These are phyloP conservation scores for Botia almorhae DNA, from an alignment of 2,797 vertebrate genomes.

Conservation along the genomic window DNA sequence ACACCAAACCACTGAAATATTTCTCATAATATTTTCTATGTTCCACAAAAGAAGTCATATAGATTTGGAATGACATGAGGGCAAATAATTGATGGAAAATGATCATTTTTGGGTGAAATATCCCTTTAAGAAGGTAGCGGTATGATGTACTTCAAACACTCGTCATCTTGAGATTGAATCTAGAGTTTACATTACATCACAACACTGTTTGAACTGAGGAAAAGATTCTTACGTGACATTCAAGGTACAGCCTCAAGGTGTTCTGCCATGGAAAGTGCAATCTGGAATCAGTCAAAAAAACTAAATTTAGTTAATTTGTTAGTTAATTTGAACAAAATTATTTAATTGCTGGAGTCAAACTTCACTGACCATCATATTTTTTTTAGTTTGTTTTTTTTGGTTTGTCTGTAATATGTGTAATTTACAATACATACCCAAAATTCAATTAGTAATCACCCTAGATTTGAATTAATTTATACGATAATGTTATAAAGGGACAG, in stretches of 20 bases:
- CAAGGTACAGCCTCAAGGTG: constrained; percentile 45
- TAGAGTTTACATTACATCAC: background rate
- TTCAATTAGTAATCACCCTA: background rate
- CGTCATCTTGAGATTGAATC: no score
- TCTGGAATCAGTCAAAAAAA: constrained; percentile 25
- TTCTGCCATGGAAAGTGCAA: constrained; percentile 47
- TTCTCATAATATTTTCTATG: no score
- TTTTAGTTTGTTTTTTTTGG: background rate
- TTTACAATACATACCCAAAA: background rate
- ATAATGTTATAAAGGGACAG: no score
- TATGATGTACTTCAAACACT: background rate
- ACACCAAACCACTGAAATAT: no score
- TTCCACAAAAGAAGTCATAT: no score
- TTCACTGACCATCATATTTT: background rate
- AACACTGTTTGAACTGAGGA: background rate
- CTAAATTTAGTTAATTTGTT: background rate
- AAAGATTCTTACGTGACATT: constrained; percentile 42
- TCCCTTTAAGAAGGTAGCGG: background rate
- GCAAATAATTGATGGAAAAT: no score
- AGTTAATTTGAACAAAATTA: background rate
- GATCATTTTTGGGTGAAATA: background rate
- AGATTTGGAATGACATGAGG: no score
- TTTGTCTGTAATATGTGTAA: background rate
- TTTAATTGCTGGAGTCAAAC: background rate
- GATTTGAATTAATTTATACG: background rate